phyloP scores from a whole-genome alignment of 2,113 vertebrate genomes.

The Microcebus ravelobensis region DNA sequence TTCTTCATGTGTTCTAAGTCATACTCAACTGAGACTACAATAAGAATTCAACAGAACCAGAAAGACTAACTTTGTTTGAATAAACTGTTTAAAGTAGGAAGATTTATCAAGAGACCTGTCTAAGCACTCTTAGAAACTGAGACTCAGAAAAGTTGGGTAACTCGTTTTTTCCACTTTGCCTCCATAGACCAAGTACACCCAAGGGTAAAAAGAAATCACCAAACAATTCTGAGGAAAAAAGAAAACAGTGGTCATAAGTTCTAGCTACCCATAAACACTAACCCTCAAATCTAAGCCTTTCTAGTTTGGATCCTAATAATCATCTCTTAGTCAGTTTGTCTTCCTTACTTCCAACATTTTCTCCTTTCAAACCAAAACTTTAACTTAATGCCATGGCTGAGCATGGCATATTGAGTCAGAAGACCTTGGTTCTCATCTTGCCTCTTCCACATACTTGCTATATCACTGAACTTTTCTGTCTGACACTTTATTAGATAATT shows the following conservation, averaged over 20 bases:
- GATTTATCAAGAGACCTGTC: background rate
- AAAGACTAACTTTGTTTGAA: background rate
- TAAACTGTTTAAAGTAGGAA: conserved; percentile 11
- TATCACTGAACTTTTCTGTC: background rate
- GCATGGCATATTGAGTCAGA: background rate
- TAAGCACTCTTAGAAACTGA: background rate
- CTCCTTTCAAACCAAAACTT: background rate
- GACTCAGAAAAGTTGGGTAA: background rate
- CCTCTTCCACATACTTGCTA: background rate
- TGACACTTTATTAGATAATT: background rate
- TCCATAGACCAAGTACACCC: background rate
- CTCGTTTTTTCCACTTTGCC: background rate
- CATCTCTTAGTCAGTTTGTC: background rate
- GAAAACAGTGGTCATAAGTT: background rate
- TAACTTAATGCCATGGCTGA: background rate
- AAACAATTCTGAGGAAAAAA: background rate
- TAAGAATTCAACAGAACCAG: background rate
- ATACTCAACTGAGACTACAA: conserved; percentile 11
- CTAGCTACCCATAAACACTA: background rate
- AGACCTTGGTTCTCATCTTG: background rate
- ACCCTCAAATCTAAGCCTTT: background rate
- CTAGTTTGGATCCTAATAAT: background rate
- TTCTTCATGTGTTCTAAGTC: conserved; percentile 18
- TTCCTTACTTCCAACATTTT: background rate
- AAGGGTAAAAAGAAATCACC: background rate